Evolutionary conservation across 2,888 invertebrate species (phyloP), one percentile per base, ranked within the genome.

Genomic region (Mesorhabditis belari): DNA sequence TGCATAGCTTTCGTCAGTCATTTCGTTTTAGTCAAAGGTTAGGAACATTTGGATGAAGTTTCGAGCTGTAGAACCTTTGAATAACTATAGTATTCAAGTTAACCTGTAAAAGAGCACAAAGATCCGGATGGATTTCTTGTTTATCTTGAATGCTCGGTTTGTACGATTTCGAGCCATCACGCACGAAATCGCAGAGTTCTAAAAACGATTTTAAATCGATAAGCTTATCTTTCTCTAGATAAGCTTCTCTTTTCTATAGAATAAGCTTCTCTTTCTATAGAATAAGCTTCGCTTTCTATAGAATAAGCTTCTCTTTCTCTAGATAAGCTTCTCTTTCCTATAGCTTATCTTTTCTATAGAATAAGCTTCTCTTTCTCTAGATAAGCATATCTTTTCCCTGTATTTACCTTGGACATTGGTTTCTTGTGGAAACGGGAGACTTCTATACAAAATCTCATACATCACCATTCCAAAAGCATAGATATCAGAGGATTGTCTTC

Each of bases 391-490:
- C 27, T 3, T 25, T 57, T 17, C n/a, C 17, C 2, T 25, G 17
- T 17, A 23, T 29, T 5, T 55, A 70, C 73, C 71, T 9, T 55
- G 49, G 6, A 75, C 57, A 55, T 74, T 69, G 17, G 68, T 66
- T 28, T 65, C 64, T 3, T 68, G 65, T 27, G 70, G 56, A 57
- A 74, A 75, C 24, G 74, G 75, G n/a, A 74, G 55, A 35, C 64
- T 52, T 53, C 73, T 44, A 57, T 71, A 75, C 5, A 74, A 59
- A 23, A 77, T 76, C 61, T 77, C 77, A 56, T 77, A 77, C 76
- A 77, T 77, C 28, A 62, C 70, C 66, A 77, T 76, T 51, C 77
- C 77, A 52, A 77, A 77, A 6, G 75, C 67, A 59, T 77, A 77
- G 63, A 77, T 77, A 60, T 77, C 77, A n/a, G 74, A 75, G 9